These are phyloP conservation scores for Atherinosoma microstoma DNA, from an alignment of 2,797 vertebrate genomes.

Conservation along the genomic window DNA sequence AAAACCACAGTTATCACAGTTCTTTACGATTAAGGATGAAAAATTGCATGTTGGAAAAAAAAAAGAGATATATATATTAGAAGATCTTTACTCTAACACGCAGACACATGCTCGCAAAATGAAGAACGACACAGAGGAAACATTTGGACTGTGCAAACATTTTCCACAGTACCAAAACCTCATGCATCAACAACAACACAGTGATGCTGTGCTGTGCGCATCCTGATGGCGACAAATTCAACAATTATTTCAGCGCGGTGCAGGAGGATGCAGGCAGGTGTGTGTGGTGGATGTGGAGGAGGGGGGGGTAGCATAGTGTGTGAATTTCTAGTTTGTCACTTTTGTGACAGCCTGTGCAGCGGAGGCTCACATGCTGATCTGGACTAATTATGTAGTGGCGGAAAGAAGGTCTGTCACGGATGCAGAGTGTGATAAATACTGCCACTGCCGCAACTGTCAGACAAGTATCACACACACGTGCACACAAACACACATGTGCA, in stretches of 20 bases:
- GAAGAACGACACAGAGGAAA: constrained; percentile 59
- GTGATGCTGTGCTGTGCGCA: constrained; percentile 73
- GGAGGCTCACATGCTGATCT: constrained; percentile 87
- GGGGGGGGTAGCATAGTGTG: constrained; percentile 73
- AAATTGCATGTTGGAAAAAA: constrained; percentile 29
- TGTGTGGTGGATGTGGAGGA: constrained; percentile 24
- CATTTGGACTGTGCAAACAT: constrained; percentile 66
- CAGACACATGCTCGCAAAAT: constrained; percentile 22
- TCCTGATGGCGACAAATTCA: constrained; percentile 85
- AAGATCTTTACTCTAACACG: constrained; percentile 47
- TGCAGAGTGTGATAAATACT: constrained; percentile 86
- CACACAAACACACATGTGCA: constrained; percentile 45
- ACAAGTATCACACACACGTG: constrained; percentile 75
- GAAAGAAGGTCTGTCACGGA: constrained; percentile 85
- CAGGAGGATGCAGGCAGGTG: constrained; percentile 80
- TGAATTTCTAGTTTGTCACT: constrained; percentile 87
- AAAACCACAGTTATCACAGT: constrained; percentile 50
- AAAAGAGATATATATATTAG: constrained; percentile 25
- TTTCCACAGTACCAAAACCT: constrained; percentile 60
- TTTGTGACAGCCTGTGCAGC: constrained; percentile 85
- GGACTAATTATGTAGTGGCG: constrained; percentile 87
- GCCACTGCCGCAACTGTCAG: constrained; percentile 84
- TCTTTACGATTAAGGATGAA: constrained; percentile 45
- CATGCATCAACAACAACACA: constrained; percentile 77
- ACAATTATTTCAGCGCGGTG: constrained; percentile 84